Evolutionary conservation across 2,888 invertebrate genomes (phyloP).

Genomic region (Patella caerulea): DNA sequence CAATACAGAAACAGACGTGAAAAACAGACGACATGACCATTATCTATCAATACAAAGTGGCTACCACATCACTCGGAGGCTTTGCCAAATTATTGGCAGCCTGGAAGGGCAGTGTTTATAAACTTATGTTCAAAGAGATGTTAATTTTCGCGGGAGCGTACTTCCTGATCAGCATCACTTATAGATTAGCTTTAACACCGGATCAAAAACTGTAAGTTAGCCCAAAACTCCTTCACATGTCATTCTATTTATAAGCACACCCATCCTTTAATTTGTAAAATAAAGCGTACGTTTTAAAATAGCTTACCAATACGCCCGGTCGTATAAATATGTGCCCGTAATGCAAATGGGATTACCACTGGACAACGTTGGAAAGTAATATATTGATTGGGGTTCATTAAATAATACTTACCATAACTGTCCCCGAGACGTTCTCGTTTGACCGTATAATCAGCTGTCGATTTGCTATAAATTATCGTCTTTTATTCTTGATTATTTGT

Average conservation of each 20-base stretch:
- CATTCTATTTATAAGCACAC: conserved; percentile 9
- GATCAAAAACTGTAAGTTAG: conserved; percentile 80
- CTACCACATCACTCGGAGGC: conserved; percentile 57
- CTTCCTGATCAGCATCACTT: conserved; percentile 83
- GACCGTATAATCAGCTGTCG: no score
- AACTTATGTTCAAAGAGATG: conserved; percentile 92
- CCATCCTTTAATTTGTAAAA: background rate
- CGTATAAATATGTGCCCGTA: no score
- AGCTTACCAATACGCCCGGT: no score
- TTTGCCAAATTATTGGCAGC: conserved; percentile 75
- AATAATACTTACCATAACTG: no score
- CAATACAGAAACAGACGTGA: background rate
- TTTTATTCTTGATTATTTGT: no score
- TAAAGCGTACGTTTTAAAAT: no score
- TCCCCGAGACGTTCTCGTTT: no score
- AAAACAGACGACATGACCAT: conserved; percentile 54
- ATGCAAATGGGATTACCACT: no score
- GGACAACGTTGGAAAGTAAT: no score
- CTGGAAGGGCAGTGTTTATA: conserved; percentile 96
- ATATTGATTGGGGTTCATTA: no score
- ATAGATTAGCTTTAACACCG: conserved; percentile 80
- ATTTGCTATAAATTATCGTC: no score
- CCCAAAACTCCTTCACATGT: background rate
- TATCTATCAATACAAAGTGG: conserved; percentile 60
- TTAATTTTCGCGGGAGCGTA: conserved; percentile 84